These are phyloP conservation scores for Ophraella communa DNA, from an alignment of 2,888 invertebrate species.

Conservation along the genomic window DNA sequence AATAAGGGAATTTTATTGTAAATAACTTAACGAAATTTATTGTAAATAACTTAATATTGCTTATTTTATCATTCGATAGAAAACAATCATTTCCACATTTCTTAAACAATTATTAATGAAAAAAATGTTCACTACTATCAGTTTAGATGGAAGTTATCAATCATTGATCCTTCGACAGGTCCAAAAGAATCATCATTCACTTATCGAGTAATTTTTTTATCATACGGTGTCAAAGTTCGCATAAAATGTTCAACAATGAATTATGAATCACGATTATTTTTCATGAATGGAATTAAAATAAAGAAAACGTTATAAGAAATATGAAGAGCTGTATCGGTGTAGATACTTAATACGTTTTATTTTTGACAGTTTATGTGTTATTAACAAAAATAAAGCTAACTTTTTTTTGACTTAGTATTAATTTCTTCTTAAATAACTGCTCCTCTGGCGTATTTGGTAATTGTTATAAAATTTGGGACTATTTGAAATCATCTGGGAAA, in stretches of 20 bases:
- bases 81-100: neutral
- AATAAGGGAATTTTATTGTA: no score
- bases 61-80: no score
- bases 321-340: neutral
- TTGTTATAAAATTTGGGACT: no score
- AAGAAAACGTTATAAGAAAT: neutral
- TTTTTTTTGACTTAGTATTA: no score
- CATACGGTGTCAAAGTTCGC: neutral
- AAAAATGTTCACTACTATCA: neutral
- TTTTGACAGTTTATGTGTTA: neutral
- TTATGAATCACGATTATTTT: conserved; percentile 3
- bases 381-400: neutral
- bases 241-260: neutral
- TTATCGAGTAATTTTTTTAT: neutral
- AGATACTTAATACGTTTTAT: neutral
- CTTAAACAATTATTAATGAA: neutral
- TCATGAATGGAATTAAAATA: conserved; percentile 3
- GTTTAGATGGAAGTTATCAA: neutral
- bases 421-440: no score
- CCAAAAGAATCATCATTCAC: neutral
- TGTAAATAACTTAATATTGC: no score
- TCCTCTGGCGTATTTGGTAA: no score
- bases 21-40: no score
- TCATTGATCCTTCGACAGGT: neutral
- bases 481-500: no score